Base-by-base conservation (phyloP, 2,113 vertebrate genomes). In the Hyperoodon ampullatus region DNA sequence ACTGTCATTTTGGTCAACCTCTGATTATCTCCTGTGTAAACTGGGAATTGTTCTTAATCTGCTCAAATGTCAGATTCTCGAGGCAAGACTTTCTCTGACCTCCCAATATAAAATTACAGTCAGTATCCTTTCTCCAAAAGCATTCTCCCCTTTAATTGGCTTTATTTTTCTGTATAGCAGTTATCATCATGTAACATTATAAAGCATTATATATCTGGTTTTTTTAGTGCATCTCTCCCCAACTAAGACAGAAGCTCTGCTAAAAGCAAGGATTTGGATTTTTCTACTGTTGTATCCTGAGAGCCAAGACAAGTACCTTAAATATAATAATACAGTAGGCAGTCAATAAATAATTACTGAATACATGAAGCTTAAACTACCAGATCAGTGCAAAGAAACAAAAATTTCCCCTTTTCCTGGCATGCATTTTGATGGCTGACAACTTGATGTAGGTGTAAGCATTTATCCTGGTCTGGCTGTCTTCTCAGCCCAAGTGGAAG, bases 1-100 rank as follows among this genome's bases (percentile, higher is more conserved):
- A 35, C 85, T 94, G 58, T 89, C 82, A 88, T 97, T 95, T 78
- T 89, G 42, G 75, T 80, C 39, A 83, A 19, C 78, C 80, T 94
- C 90, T 95, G 65, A n/a, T 50, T 80, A 24, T 87, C 39, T 28
- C 26, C 75, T 90, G 55, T 71, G 81, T 94, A 61, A 71, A 96
- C 0, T 94, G 75, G 77, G 90, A 88, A 90, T 96, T 88, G 74
- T 71, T 93, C 91, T 97, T 83, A 88, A 90, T 81, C 84, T 95
- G 63, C 50, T 96, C 74, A 88, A 81, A 92, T 95, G 87, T 88
- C 95, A 84, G 26, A 13, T 63, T 87, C 91, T 92, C 42, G 2
- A 50, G 47, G 6, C 18, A 15, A 97, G 87, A 90, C 53, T 70
- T 96, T 82, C 86, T 87, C 61, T 81, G 78, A 94, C 86, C 83